Evolutionary conservation across 2,797 vertebrate species (phyloP).

Genomic region (Alca torda): DNA sequence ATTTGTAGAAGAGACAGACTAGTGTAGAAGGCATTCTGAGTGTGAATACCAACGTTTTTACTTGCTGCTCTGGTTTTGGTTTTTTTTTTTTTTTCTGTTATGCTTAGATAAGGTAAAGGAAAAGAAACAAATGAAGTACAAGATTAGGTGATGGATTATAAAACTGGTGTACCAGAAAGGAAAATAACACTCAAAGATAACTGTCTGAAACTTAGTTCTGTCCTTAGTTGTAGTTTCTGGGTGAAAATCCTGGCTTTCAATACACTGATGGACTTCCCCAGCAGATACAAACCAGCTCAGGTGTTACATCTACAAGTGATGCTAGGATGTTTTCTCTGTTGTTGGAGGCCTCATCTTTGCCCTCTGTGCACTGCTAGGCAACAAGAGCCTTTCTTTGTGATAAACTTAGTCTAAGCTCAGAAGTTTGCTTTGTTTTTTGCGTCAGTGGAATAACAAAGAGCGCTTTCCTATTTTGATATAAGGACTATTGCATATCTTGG

Average conservation of each 20-base stretch:
- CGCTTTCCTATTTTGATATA: background rate
- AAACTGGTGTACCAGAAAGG: background rate
- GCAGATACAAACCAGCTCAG: background rate
- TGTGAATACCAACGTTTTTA: background rate
- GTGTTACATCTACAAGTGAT: background rate
- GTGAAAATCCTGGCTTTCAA: background rate
- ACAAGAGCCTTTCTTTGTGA: background rate
- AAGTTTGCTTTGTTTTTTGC: background rate
- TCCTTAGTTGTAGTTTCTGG: background rate
- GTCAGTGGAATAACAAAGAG: background rate
- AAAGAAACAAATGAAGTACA: background rate
- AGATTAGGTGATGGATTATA: background rate
- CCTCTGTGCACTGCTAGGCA: background rate
- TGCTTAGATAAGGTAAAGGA: background rate
- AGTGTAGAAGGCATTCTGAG: background rate
- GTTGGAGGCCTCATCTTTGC: background rate
- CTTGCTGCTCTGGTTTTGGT: background rate
- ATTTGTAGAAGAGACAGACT: background rate
- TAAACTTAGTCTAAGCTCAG: background rate
- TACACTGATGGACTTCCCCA: background rate
- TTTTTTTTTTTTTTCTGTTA: background rate
- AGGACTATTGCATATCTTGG: background rate
- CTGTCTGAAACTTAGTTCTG: background rate
- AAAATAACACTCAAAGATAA: background rate
- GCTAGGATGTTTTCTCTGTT: background rate